Evolutionary conservation across 2,797 vertebrate genomes (phyloP), one percentile per base, ranked within the genome.

Genomic region (Manis pentadactyla): DNA sequence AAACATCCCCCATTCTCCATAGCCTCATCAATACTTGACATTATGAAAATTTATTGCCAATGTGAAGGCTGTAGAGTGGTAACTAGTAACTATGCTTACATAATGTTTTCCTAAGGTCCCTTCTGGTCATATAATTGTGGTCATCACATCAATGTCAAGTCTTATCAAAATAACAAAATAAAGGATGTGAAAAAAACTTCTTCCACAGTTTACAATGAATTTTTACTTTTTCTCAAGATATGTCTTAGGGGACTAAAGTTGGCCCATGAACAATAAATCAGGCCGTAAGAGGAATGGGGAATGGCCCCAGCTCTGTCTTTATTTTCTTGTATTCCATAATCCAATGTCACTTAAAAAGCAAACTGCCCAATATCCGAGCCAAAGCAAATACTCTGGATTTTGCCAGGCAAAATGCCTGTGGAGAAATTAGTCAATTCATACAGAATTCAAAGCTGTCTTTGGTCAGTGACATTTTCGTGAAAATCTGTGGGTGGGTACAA

Each of bases 351-450:
- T 97, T 96, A 96, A 97, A 97, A 98, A 96, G 97, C 94, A 97
- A 97, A 97, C 95, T 96, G 87, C 96, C 95, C 90, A 79, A 85
- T 71, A 86, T 73, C 29, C 89, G 87, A 97, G 98, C 97, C 98
- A 98, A 98, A 93, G 93, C 82, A 98, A 98, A 97, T 92, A 97
- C 19, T 85, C 17, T 77, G 69, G 59, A 94, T 94, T 97, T 96
- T 96, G 96, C 97, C 97, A 97, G 96, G 89, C 96, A 97, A 97
- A 97, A 98, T 98, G 97, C 95, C 95, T 98, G 97, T 95, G 97
- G 93, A 97, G 98, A 98, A 98, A 97, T 98, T 96, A 98, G 97
- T 98, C 97, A 97, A 98, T 96, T 98, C 96, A 97, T 97, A 97
- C 97, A 97, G 95, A 97, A 98, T 97, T 97, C 95, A 98, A 98